Conservation (phyloP, 2,797 vertebrate species). For the Rhinoraja longicauda region DNA sequence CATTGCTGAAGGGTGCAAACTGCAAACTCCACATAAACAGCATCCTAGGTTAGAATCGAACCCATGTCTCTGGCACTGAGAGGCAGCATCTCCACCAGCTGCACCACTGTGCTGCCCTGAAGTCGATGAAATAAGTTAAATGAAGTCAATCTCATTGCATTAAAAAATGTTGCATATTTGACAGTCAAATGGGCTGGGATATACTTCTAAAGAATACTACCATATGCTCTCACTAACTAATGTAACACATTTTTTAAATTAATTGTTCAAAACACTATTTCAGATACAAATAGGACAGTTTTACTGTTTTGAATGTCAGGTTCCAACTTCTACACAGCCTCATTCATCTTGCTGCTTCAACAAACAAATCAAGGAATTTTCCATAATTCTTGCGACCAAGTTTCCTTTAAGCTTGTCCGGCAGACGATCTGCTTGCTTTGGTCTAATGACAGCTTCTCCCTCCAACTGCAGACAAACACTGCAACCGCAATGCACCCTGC, state of each 20-base stretch:
- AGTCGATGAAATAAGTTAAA: not conserved
- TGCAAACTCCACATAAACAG: too few relatives aligned
- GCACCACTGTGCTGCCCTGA: too few relatives aligned
- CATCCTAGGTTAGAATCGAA: too few relatives aligned
- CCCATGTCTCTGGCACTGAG: too few relatives aligned
- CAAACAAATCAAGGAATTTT: slow-evolving; percentile 16
- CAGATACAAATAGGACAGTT: not conserved
- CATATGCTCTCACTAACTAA: not conserved
- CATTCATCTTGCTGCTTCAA: not conserved
- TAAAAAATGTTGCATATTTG: not conserved
- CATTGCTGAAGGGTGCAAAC: too few relatives aligned
- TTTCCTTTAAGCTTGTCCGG: not conserved
- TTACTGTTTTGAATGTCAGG: not conserved
- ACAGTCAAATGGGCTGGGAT: not conserved
- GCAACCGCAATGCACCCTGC: not conserved
- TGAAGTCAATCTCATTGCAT: not conserved
- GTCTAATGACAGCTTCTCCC: not conserved
- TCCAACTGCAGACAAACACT: not conserved
- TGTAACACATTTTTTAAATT: not conserved
- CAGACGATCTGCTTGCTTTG: not conserved
- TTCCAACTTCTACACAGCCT: not conserved
- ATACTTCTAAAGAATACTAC: not conserved
- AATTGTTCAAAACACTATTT: not conserved
- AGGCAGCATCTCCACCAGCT: too few relatives aligned
- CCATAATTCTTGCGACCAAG: not conserved